Evolutionary conservation across 2,113 vertebrate species (phyloP).

Genomic region (Blennius ocellaris): DNA sequence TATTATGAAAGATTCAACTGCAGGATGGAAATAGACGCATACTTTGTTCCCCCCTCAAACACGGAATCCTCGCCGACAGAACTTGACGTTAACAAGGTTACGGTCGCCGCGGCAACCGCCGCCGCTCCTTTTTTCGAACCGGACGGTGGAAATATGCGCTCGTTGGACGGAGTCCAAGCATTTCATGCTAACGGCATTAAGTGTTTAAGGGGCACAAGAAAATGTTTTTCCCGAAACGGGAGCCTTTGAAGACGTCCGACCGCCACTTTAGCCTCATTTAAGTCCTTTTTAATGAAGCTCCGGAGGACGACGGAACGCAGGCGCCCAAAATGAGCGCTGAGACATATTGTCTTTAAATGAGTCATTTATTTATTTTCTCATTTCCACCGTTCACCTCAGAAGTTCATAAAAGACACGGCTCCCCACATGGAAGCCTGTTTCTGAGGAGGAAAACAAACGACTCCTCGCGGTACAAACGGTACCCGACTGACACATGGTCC

Average conservation of each 20-base stretch:
- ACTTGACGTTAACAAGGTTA: conserved; percentile 66
- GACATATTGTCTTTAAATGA: too few species aligned
- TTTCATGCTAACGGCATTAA: conserved; percentile 58
- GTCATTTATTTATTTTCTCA: too few species aligned
- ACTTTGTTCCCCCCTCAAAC: conserved; percentile 39
- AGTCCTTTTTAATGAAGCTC: conserved; percentile 32
- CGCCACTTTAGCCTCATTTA: conserved; percentile 29
- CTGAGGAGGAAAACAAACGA: too few species aligned
- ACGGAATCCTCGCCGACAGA: conserved; percentile 9
- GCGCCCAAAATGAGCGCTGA: background rate
- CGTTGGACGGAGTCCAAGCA: conserved; percentile 34
- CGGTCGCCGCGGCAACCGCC: conserved; percentile 50
- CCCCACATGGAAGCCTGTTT: too few species aligned
- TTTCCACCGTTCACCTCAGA: too few species aligned
- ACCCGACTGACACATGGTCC: too few species aligned
- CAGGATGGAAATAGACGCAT: conserved; percentile 65
- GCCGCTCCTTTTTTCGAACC: too few species aligned
- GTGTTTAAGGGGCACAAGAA: conserved; percentile 58
- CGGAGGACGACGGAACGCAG: conserved; percentile 31
- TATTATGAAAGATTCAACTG: conserved; percentile 72
- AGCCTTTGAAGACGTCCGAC: conserved; percentile 39
- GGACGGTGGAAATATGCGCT: conserved; percentile 58
- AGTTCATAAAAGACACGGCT: too few species aligned
- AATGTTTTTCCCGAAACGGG: conserved; percentile 54
- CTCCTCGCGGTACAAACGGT: too few species aligned